phyloP scores from a whole-genome alignment of 2,888 invertebrate species.

The Tenthredo notha region DNA sequence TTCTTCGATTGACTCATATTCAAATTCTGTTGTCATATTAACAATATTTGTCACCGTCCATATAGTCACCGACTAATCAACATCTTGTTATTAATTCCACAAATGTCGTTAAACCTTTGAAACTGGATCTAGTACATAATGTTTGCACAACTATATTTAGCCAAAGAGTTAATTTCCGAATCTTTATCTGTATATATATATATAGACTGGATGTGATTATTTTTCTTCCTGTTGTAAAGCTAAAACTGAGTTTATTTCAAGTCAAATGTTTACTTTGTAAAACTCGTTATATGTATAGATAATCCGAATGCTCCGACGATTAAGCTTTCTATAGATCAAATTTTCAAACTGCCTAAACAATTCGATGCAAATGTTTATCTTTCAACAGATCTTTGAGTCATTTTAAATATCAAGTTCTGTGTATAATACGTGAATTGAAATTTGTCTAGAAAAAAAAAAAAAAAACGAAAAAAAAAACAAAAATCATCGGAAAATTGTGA shows the following conservation, averaged over 20 bases:
- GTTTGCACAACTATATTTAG: slow-evolving; percentile 11
- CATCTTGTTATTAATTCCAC: neutral
- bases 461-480: too few species aligned
- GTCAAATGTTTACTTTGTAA: slow-evolving; percentile 24
- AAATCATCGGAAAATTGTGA: neutral
- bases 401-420: neutral
- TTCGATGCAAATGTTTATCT: neutral
- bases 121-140: neutral
- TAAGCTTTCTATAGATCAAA: neutral
- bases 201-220: slow-evolving; percentile 24
- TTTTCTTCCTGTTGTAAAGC: slow-evolving; percentile 22
- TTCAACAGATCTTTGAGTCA: neutral
- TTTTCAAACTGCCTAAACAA: neutral
- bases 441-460: neutral
- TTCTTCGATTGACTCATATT: neutral
- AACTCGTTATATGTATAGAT: neutral
- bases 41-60: neutral
- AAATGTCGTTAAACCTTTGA: neutral
- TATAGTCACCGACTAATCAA: neutral
- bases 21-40: neutral
- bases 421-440: neutral
- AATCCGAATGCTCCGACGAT: neutral
- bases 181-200: neutral
- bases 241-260: slow-evolving; percentile 26
- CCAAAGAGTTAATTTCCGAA: slow-evolving; percentile 23